These are phyloP conservation scores for Oligia latruncula DNA, from an alignment of 2,888 invertebrate genomes.

Conservation along the genomic window DNA sequence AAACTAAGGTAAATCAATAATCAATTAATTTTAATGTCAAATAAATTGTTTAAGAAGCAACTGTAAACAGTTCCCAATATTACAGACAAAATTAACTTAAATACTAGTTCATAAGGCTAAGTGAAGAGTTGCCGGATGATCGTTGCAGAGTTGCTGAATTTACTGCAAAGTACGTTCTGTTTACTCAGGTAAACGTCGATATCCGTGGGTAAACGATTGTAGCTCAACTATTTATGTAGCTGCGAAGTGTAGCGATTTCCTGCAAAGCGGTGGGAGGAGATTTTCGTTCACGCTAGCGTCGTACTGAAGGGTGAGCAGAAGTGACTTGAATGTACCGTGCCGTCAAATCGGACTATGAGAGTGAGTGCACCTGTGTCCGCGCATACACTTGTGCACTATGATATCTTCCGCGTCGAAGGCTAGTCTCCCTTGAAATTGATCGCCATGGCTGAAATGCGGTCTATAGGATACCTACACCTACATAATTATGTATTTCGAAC, in stretches of 20 bases:
- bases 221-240: slow-evolving; percentile 6
- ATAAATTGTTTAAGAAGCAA: not conserved
- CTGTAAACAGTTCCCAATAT: not conserved
- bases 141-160: not conserved
- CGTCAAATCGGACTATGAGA: too few relatives aligned
- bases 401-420: too few relatives aligned
- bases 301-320: too few relatives aligned
- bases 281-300: not conserved
- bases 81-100: slow-evolving; percentile 10
- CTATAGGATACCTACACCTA: not conserved
- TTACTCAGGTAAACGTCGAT: not conserved
- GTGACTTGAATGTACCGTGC: too few relatives aligned
- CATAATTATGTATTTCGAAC: not conserved
- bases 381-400: too few relatives aligned
- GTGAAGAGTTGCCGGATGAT: not conserved
- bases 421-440: too few relatives aligned
- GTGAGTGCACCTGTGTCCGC: too few relatives aligned
- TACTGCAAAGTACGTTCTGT: slow-evolving; percentile 9
- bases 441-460: too few relatives aligned
- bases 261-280: not conserved
- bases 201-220: slow-evolving; percentile 14
- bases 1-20: not conserved
- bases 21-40: not conserved
- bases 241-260: not conserved
- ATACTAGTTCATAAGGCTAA: slow-evolving; percentile 2